These are phyloP conservation scores for Crypturellus tataupa DNA, from an alignment of 2,797 vertebrate genomes.

Conservation along the genomic window DNA sequence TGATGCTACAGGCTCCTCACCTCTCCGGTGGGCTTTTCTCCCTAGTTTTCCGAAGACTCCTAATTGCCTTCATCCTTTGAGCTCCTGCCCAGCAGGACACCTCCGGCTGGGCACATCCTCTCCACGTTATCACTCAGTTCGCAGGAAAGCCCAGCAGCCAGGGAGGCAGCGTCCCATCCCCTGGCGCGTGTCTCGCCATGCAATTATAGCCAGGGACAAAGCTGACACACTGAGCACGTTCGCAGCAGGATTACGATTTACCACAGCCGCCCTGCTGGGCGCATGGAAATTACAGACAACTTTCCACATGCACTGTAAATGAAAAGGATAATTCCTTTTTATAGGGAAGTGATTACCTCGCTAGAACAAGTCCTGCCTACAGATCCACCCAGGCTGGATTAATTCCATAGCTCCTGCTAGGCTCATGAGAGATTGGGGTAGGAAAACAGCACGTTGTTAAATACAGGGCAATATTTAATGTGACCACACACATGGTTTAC, in stretches of 20 bases:
- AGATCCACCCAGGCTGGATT: slow-evolving; percentile 45
- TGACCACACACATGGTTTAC: slow-evolving; percentile 34
- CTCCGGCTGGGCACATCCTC: not conserved
- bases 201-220: not conserved
- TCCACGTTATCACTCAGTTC: fast-evolving
- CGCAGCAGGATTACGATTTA: not conserved
- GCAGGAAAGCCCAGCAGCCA: not conserved
- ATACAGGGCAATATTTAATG: slow-evolving; percentile 30
- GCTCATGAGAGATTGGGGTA: not conserved
- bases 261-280: not conserved
- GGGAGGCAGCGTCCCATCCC: not conserved
- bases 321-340: slow-evolving; percentile 36
- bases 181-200: fast-evolving
- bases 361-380: slow-evolving; percentile 32
- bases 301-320: not conserved
- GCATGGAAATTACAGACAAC: not conserved
- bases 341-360: slow-evolving; percentile 29
- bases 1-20: not conserved
- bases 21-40: not conserved
- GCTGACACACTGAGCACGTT: fast-evolving
- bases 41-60: fast-evolving
- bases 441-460: slow-evolving; percentile 31
- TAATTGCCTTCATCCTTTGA: not conserved
- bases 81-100: not conserved
- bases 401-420: slow-evolving; percentile 26